phyloP scores from a whole-genome alignment of 2,113 vertebrate genomes.

The Oriolus oriolus region DNA sequence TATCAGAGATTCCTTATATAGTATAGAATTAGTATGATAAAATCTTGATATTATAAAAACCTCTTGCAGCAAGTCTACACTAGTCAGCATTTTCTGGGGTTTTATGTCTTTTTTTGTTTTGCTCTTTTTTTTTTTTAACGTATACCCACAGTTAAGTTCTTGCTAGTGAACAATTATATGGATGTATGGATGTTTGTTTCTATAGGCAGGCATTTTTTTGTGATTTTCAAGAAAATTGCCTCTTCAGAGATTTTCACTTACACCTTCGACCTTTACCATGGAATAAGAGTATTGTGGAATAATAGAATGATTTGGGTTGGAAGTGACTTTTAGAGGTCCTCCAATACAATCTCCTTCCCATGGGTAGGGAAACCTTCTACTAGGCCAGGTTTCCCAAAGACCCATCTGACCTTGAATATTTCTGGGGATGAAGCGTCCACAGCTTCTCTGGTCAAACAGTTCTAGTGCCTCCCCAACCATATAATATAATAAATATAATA shows the following conservation, averaged over 20 bases:
- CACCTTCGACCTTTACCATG: background rate
- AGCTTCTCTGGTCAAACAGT: background rate
- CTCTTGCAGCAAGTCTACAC: background rate
- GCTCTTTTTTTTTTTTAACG: accelerated
- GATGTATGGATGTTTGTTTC: background rate
- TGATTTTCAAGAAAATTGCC: background rate
- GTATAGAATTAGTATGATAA: background rate
- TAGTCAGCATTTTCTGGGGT: background rate
- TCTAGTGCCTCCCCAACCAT: background rate
- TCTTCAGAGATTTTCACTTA: background rate
- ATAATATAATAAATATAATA: background rate
- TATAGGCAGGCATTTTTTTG: background rate
- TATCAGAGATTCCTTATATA: background rate
- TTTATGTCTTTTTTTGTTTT: background rate
- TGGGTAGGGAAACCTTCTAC: background rate
- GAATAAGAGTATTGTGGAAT: background rate
- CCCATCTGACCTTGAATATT: accelerated
- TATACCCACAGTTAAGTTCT: background rate
- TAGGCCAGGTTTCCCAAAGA: background rate
- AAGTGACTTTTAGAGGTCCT: background rate
- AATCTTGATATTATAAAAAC: background rate
- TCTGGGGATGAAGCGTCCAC: background rate
- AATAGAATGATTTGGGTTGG: background rate
- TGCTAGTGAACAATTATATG: background rate
- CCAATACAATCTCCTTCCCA: background rate